Evolutionary conservation across 2,888 invertebrate genomes (phyloP).

Genomic region (Dexiosoma caninum): DNA sequence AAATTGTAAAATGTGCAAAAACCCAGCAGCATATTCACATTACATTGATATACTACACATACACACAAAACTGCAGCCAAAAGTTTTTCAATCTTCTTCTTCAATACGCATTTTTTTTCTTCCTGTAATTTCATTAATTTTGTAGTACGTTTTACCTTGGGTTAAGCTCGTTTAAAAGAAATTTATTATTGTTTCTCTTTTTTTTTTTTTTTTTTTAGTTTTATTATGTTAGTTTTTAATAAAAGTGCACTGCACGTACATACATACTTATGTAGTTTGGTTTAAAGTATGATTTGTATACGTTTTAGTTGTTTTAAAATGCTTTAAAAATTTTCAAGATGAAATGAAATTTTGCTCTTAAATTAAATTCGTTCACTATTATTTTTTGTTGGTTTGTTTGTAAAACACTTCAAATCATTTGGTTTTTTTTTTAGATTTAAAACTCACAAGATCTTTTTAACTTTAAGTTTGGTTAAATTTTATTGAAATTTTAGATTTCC

Average conservation of each 20-base stretch:
- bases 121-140: slow-evolving; percentile 33
- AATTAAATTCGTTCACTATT: neutral
- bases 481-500: neutral
- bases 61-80: slow-evolving; percentile 24
- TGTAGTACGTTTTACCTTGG: slow-evolving; percentile 26
- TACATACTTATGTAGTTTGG: neutral
- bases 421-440: neutral
- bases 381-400: neutral
- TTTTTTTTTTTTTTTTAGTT: neutral
- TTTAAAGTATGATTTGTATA: slow-evolving; percentile 19
- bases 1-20: slow-evolving; percentile 23
- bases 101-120: neutral
- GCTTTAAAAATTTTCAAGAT: neutral
- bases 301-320: slow-evolving; percentile 1
- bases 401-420: neutral
- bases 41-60: no score
- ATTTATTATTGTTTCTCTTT: slow-evolving; percentile 15
- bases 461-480: neutral
- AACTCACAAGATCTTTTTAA: neutral
- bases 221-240: slow-evolving; percentile 2
- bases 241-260: slow-evolving; percentile 39
- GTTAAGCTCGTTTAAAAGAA: slow-evolving; percentile 32
- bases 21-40: neutral
- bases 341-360: neutral
- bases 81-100: slow-evolving; percentile 28